Base-by-base conservation (phyloP, 1,140 invertebrate species). In the Ptiloglossa arizonensis region DNA sequence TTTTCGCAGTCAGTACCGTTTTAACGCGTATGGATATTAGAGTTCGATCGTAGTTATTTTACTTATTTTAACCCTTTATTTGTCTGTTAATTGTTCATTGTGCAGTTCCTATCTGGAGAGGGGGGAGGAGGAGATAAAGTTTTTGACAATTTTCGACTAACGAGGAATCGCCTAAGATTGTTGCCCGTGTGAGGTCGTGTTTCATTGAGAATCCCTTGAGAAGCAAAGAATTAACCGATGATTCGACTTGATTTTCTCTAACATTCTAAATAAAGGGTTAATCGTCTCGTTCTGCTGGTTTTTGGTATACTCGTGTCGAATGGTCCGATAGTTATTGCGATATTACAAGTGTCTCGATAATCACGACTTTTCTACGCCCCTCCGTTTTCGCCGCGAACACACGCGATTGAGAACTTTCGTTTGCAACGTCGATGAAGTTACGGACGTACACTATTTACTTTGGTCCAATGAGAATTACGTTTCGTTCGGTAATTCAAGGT, bases 291-390 rank as follows among this genome's bases (percentile, higher is more conserved):
- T 57, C 24, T 41, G 66, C 15, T 69, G n/a, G 17, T 44, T 9
- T 60, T n/a, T 56, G 50, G 29, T 57, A 57, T n/a, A 68, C 29
- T 35, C 52, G 41, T 24, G 32, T 69, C 44, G 44, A 76, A 48
- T 69, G 73, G 54, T 76, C 66, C 64, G 64, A 69, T 50, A 59
- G 64, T 76, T 76, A 76, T 76, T 76, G 73, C 73, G 73, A 17
- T 76, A 76, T 76, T 76, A 76, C 73, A 46, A n/a, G n/a, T 17
- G 32, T 15, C 27, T 3, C 35, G 29, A 17, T 6, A 19, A 67
- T 66, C 57, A 13, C 41, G 13, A 56, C 19, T 24, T 24, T 24
- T 8, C 50, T 24, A 6, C n/a, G 2, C 11, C 2, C 15, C 4
- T 57, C 17, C 9, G 2, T 17, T 22, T 19, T 13, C n/a, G n/a